These are phyloP conservation scores for Psammodynastes pulverulentus DNA, from an alignment of 2,113 vertebrate species.

Conservation along the genomic window DNA sequence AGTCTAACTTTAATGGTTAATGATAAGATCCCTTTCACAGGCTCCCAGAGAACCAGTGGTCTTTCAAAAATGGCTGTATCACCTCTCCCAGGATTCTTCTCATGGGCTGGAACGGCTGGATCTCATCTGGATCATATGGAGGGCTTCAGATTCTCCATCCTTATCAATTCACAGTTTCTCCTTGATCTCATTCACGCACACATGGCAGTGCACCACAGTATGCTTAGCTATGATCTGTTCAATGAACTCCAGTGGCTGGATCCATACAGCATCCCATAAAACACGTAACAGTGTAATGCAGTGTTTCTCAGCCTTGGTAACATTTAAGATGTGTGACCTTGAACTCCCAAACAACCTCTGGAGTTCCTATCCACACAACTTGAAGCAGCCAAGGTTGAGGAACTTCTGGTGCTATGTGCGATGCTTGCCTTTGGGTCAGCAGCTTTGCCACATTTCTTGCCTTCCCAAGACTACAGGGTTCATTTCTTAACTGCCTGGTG, in stretches of 20 bases:
- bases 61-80: background rate
- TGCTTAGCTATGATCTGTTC: background rate
- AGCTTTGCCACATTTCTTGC: background rate
- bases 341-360: background rate
- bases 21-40: background rate
- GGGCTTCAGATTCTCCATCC: background rate
- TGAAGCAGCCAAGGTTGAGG: background rate
- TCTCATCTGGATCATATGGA: background rate
- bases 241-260: background rate
- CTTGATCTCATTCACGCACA: background rate
- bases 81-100: background rate
- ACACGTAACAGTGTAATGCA: background rate
- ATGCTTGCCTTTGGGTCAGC: background rate
- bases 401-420: background rate
- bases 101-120: background rate
- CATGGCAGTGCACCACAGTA: background rate
- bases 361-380: background rate
- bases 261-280: background rate
- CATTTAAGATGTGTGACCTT: background rate
- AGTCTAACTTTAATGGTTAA: background rate
- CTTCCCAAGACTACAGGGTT: no score
- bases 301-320: background rate
- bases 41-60: background rate
- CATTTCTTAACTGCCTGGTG: background rate
- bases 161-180: background rate